Base-by-base conservation (phyloP, 2,113 vertebrate genomes). In the Phodopus roborovskii region DNA sequence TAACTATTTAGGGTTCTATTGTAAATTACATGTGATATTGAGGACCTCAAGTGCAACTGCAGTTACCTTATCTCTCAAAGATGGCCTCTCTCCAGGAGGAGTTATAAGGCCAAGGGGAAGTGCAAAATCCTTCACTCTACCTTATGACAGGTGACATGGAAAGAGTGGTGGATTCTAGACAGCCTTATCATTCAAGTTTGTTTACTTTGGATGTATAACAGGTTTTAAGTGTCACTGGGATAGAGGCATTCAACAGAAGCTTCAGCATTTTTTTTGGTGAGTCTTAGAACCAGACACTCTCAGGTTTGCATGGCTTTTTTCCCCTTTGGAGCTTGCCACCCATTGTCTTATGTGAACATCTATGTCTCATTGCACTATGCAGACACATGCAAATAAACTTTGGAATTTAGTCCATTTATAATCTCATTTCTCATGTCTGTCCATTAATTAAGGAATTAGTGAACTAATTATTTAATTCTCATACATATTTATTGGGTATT, bases 231-330 rank as follows among this genome's bases (percentile, higher is more conserved):
- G n/a, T n/a, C 86, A 15, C 2, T 13, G 10, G 48, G 36, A 11
- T 88, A 53, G 50, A 58, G 30, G 94, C 62, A 90, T 24, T 22
- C 36, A 24, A 28, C 45, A 19, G 11, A 39, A 33, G 24, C 90
- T 81, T 96, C 45, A 88, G 3, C 91, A 39, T 95, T 95, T 96
- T 36, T 84, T 85, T 89, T 85, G 79, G 1, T 71, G 48, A 71
- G 66, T 60, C 64, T 94, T n/a, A 62, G 89, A 90, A 10, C 16
- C 62, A 79, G 45, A 68, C 26, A 17, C 2, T 93, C 45, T 28
- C 50, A 64, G 60, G 60, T 30, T 71, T 89, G 7, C 50, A 50
- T 85, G 26, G 24, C 36, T 73, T 85, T 42, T 88, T 30, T 11
- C 60, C 45, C n/a, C 71, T 60, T 4, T 64, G 58, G 73, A 33